Evolutionary conservation across 2,113 vertebrate genomes (phyloP), one percentile per base, ranked within the genome.

Genomic region (Otis tarda): DNA sequence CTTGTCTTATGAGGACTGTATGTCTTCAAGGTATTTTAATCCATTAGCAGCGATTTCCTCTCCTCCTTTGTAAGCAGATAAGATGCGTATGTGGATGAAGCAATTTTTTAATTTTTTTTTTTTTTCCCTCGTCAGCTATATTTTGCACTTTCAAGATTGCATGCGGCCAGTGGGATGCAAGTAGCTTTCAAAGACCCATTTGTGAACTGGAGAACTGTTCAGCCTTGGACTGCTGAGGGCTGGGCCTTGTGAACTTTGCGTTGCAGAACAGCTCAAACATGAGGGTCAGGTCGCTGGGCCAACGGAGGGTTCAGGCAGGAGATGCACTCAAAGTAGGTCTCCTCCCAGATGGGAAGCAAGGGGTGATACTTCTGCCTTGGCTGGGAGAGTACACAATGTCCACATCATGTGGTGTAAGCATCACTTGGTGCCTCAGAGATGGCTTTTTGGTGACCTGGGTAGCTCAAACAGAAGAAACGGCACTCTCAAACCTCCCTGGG

Each of bases 381-480:
- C 23, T 67, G 56, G 56, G 23, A 4, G 15, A 37, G 37, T 12
- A 9, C 20, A 4, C 39, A 37, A 13, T 6, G 7, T 35, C 15
- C 3, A 6, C n/a, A 24, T 50, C 10, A 3, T 10, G 53, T n/a
- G 10, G 11, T 67, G 30, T 61, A 67, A 52, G 8, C 47, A 33
- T 75, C 59, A 25, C 67, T 59, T 47, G 8, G 11, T 1, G 2
- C 55, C 74, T 84, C 45, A 22, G 69, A 47, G 50, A 6, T 47
- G 78, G 59, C 10, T 73, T 83, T 83, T 68, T 59, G 41, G 61
- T 56, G n/a, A 49, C 18, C 19, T 56, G 63, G 22, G 35, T 77
- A 78, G 37, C 64, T 69, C 59, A 79, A n/a, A n/a, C 1, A 3
- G 60, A 60, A 23, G 45, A 28, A 63, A 18, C 0, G 0, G 14